phyloP scores from a whole-genome alignment of 1,140 invertebrate genomes.

The Nixonia krombeini region DNA sequence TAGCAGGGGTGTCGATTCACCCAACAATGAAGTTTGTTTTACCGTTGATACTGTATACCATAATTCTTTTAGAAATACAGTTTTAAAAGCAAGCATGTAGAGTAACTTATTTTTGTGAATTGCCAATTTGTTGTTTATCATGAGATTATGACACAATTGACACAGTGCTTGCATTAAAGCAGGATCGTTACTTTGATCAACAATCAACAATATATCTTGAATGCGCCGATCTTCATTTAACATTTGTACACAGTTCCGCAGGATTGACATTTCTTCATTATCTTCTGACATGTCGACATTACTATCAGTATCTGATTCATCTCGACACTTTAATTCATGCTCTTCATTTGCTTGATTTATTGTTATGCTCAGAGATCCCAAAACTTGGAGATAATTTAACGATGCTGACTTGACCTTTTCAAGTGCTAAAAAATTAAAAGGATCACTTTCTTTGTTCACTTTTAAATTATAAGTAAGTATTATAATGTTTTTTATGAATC shows the following conservation, averaged over 20 bases:
- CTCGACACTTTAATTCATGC: conserved; percentile 35
- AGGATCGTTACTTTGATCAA: conserved; percentile 75
- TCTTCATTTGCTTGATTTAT: conserved; percentile 37
- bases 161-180: conserved; percentile 78
- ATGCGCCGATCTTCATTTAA: conserved; percentile 79
- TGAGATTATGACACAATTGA: conserved; percentile 83
- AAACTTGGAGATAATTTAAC: conserved; percentile 65
- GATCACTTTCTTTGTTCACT: too few species aligned
- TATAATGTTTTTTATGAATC: conserved; percentile 40
- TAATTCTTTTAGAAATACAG: conserved; percentile 83
- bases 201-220: conserved; percentile 74
- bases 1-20: conserved; percentile 77
- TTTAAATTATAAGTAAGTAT: too few species aligned
- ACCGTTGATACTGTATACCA: conserved; percentile 78
- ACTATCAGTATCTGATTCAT: conserved; percentile 61
- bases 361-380: conserved; percentile 61
- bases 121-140: conserved; percentile 81
- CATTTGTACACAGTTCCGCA: conserved; percentile 74
- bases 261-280: conserved; percentile 62
- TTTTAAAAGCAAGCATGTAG: conserved; percentile 89
- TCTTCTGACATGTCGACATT: conserved; percentile 60
- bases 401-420: conserved; percentile 49
- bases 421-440: too few species aligned
- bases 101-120: conserved; percentile 87
- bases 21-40: conserved; percentile 76